Percentiles rank a stretch among this genome's conserved stretches.
Evolutionary conservation across 2,797 vertebrate genomes (phyloP).

Genomic region (Paedocypris micromegethes): DNA sequence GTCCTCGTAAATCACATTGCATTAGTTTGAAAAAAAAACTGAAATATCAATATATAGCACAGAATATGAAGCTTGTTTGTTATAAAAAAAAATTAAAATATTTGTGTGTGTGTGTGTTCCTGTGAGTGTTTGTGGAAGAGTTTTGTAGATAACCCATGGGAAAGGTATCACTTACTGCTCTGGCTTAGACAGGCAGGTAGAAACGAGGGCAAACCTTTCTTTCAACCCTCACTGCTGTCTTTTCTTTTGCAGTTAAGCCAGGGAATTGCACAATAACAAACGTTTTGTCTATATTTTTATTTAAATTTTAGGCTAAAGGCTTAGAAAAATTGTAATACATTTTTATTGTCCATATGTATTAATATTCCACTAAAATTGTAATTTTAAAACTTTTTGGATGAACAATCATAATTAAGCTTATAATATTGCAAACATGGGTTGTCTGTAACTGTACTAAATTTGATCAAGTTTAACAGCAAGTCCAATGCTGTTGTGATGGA

Average conservation of each 20-base stretch:
- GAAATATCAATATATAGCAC: no score
- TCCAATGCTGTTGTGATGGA: neutral
- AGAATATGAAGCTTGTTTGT: no score
- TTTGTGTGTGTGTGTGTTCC: slow-evolving; percentile 19
- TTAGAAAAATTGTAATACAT: no score
- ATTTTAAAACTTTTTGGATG: neutral
- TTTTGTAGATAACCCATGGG: slow-evolving; percentile 1
- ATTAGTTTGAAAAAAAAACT: no score
- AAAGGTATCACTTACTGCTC: slow-evolving; percentile 36
- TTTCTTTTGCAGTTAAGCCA: neutral
- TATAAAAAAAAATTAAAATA: no score
- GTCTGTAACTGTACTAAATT: neutral
- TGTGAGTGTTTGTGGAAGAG: slow-evolving; percentile 5
- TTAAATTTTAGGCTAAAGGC: no score
- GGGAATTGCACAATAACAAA: no score
- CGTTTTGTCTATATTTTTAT: no score
- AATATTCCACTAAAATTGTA: neutral
- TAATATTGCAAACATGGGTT: no score
- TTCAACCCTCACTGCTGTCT: neutral
- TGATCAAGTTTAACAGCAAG: neutral
- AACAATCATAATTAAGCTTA: no score
- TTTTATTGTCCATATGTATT: neutral
- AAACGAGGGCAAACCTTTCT: slow-evolving; percentile 39
- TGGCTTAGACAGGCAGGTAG: slow-evolving; percentile 21
- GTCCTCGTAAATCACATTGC: no score